Percentiles rank a stretch among this genome's conserved stretches.
phyloP scores from a whole-genome alignment of 2,888 invertebrate species.

The Luperina testacea region DNA sequence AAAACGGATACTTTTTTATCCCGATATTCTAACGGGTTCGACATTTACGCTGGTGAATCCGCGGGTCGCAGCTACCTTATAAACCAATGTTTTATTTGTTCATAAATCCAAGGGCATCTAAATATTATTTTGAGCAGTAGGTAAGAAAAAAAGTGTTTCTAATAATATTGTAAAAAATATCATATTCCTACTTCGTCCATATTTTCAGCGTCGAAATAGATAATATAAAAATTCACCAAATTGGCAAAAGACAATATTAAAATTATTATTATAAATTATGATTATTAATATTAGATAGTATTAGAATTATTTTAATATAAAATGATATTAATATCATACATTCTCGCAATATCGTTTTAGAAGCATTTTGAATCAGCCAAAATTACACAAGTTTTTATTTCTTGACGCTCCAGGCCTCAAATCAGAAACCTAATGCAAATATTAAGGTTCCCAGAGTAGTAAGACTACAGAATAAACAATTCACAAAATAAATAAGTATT shows the following conservation, averaged over 20 bases:
- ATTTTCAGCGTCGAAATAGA: not conserved
- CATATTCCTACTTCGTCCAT: not conserved
- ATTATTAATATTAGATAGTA: no score
- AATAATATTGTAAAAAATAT: not conserved
- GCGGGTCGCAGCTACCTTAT: not conserved
- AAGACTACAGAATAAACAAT: not conserved
- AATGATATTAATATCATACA: not conserved
- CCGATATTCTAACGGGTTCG: no score
- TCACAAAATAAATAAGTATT: not conserved
- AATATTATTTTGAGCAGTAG: not conserved
- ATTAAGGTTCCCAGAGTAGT: no score
- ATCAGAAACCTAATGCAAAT: not conserved
- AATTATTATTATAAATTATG: no score
- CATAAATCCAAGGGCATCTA: not conserved
- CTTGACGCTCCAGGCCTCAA: not conserved
- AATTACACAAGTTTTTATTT: constrained; percentile 6
- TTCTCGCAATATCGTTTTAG: not conserved
- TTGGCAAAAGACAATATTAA: not conserved
- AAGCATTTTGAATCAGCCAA: not conserved
- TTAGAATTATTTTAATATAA: not conserved
- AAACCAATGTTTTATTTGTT: not conserved
- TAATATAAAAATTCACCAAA: not conserved
- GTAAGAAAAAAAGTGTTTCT: not conserved
- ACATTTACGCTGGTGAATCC: no score
- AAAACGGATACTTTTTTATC: not conserved